Percentiles rank a stretch among this genome's conserved stretches.
Conservation (phyloP, 2,797 vertebrate genomes). For the Distichodus sexfasciatus region DNA sequence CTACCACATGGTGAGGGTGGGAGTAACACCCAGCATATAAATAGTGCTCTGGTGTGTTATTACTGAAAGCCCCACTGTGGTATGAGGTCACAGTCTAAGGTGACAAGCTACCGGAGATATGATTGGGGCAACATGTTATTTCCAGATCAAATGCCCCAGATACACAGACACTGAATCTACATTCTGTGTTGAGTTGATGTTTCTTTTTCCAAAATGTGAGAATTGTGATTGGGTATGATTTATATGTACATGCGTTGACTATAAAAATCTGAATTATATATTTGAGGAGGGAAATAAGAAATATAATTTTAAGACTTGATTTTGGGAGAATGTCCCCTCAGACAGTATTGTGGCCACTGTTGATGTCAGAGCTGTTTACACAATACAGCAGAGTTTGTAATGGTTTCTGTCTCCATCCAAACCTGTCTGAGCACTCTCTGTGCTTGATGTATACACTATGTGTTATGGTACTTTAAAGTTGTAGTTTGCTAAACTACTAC, state of each 20-base stretch:
- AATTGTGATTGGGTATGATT: neutral
- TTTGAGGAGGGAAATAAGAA: too few relatives aligned
- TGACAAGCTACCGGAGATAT: neutral
- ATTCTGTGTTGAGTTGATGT: neutral
- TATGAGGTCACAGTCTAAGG: neutral
- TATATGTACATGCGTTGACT: neutral
- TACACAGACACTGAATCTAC: neutral
- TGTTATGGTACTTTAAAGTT: neutral
- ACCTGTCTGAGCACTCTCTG: neutral
- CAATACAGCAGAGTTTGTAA: neutral
- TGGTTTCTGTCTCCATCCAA: neutral
- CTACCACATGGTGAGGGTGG: neutral
- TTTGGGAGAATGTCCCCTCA: too few relatives aligned
- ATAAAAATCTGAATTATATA: too few relatives aligned
- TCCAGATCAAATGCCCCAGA: neutral
- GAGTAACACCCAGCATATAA: slow-evolving; percentile 29
- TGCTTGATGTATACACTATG: neutral
- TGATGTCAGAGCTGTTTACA: neutral
- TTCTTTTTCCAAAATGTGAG: neutral
- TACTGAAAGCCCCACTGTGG: slow-evolving; percentile 5
- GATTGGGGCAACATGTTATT: neutral
- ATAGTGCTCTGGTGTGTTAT: slow-evolving; percentile 33
- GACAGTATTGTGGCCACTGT: neutral
- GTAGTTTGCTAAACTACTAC: too few relatives aligned
- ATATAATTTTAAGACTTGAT: too few relatives aligned